Evolutionary conservation across 2,797 vertebrate species (phyloP).

Genomic region (Podarcis siculus): DNA sequence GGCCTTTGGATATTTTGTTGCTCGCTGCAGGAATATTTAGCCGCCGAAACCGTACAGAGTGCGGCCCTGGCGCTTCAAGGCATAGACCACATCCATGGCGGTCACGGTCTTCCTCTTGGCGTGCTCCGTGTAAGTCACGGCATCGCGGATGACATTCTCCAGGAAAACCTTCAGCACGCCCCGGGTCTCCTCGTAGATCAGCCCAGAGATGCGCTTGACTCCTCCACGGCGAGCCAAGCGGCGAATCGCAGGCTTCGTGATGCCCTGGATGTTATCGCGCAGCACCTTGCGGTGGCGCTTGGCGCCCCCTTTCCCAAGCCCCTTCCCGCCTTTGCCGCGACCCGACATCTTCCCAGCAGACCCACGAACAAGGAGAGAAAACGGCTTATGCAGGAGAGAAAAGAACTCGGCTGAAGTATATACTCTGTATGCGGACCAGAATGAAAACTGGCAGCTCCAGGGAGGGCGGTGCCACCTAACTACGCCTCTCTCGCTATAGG

Average conservation of each 20-base stretch:
- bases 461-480: not conserved
- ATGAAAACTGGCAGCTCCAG: not conserved
- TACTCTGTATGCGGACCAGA: not conserved
- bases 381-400: rapidly evolving
- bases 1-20: not conserved
- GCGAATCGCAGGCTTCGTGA: conserved; percentile 20
- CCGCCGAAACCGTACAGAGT: conserved; percentile 20
- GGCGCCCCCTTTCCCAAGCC: not conserved
- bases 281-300: conserved; percentile 21
- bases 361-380: rapidly evolving
- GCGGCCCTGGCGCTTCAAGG: conserved; percentile 26
- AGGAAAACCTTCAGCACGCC: conserved; percentile 33
- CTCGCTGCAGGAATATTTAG: rapidly evolving
- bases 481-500: too few relatives aligned
- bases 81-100: conserved; percentile 29
- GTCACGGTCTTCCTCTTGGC: conserved; percentile 37
- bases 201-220: conserved; percentile 27
- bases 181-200: conserved; percentile 34
- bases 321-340: not conserved
- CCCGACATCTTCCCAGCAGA: not conserved
- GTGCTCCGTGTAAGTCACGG: conserved; percentile 36
- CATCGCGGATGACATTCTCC: conserved; percentile 27
- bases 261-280: conserved; percentile 30
- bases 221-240: conserved; percentile 24
- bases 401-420: rapidly evolving